Evolutionary conservation across 2,888 invertebrate genomes (phyloP), one percentile per base, ranked within the genome.

Genomic region (Macaria liturata): DNA sequence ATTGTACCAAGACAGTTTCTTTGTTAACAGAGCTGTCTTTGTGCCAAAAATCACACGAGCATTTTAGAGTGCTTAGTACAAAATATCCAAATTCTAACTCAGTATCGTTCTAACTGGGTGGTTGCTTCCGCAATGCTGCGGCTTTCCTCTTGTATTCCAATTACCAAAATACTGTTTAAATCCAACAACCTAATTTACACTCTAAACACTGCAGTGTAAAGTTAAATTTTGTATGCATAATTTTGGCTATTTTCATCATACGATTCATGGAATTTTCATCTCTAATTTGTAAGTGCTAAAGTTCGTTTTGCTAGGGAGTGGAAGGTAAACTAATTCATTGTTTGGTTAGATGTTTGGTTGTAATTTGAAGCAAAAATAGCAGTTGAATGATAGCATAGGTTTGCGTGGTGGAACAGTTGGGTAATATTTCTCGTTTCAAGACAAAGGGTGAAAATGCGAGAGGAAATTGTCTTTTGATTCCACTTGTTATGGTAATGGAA

Each of bases 111-210:
- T 52, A 69, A 70, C 74, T 73, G 73, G 71, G 68, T 72, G 66
- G 69, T 71, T 69, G 66, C 69, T 67, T 61, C 64, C 70, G 57
- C 71, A 74, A 72, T 71, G 71, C 43, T 50, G 58, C 64, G 64
- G 65, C 37, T 74, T 62, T 46, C 47, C 70, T 64, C 66, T 70
- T 74, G 74, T 74, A 74, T 72, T 58, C 65, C 64, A 69, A 74
- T 75, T 74, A 71, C 64, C 64, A 65, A 53, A 74, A 73, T 32
- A 39, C 59, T 62, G 50, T 51, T 54, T 44, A 53, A 30, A 53
- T 32, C 37, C 0, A 20, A 0, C 40, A 49, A 4, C 7, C 4
- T 20, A 58, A 34, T 53, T 30, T 46, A 32, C 6, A 49, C 53
- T 34, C 42, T 42, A 46, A 30, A n/a, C 3, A 2, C 4, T 37